Percentiles rank a stretch among this genome's conserved stretches.
These are phyloP conservation scores for Tetranychus piercei DNA, from an alignment of 2,888 invertebrate genomes.

Conservation along the genomic window DNA sequence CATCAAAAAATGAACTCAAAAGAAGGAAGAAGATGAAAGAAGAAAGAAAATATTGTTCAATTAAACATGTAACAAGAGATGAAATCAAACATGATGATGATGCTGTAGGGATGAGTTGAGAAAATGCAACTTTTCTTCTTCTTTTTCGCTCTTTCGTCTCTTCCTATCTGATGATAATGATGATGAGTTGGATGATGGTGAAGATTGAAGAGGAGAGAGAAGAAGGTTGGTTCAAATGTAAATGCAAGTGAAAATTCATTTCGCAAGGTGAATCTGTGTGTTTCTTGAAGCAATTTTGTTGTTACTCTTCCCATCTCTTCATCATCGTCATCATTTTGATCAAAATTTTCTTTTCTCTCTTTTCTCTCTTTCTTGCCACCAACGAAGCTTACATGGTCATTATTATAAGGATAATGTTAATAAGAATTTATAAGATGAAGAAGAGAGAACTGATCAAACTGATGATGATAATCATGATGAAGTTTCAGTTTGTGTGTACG, in stretches of 20 bases:
- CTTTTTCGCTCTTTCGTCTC: too few species aligned
- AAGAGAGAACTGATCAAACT: not conserved
- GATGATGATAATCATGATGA: too few species aligned
- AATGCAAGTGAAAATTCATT: not conserved
- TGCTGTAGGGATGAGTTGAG: not conserved
- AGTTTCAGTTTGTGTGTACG: not conserved
- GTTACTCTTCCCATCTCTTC: not conserved
- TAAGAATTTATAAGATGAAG: not conserved
- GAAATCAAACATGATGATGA: too few species aligned
- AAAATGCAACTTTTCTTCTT: not conserved
- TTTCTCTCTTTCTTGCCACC: not conserved
- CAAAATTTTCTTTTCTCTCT: not conserved
- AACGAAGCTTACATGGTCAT: not conserved
- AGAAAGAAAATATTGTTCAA: too few species aligned
- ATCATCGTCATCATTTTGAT: not conserved
- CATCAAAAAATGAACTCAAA: too few species aligned
- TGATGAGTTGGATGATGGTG: not conserved
- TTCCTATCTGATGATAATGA: not conserved
- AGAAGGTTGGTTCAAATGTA: not conserved
- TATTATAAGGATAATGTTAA: not conserved
- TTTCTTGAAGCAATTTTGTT: not conserved
- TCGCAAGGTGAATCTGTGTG: not conserved
- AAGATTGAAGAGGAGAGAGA: conserved; percentile 1
- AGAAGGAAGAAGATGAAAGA: too few species aligned
- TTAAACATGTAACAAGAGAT: too few species aligned